Percentiles rank a stretch among this genome's conserved stretches.
phyloP scores from a whole-genome alignment of 2,113 vertebrate genomes.

The Argyrosomus japonicus region DNA sequence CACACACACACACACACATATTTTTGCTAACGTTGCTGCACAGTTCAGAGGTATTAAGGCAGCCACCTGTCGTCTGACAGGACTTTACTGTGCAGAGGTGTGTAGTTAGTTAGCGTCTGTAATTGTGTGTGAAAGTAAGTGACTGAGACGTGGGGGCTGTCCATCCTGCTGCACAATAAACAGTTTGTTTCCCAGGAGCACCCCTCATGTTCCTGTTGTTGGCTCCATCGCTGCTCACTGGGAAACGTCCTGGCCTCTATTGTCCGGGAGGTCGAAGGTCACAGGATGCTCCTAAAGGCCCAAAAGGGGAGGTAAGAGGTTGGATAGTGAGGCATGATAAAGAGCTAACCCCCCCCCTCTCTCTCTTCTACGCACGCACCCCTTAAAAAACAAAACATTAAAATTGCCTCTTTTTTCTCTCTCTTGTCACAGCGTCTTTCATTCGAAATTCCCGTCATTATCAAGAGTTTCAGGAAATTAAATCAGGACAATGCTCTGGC shows the following conservation, averaged over 20 bases:
- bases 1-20: neutral
- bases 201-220: constrained; percentile 89
- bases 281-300: constrained; percentile 87
- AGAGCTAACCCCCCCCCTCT: constrained; percentile 54
- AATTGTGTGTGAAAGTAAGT: constrained; percentile 70
- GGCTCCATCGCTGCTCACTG: constrained; percentile 84
- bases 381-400: constrained; percentile 73
- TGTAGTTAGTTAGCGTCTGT: constrained; percentile 33
- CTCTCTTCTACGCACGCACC: constrained; percentile 5
- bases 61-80: constrained; percentile 67
- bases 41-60: constrained; percentile 28
- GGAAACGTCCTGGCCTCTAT: constrained; percentile 87
- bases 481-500: constrained; percentile 69
- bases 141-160: constrained; percentile 72
- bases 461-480: constrained; percentile 74
- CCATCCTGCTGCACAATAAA: constrained; percentile 88
- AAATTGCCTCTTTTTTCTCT: constrained; percentile 72
- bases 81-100: constrained; percentile 59
- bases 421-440: constrained; percentile 57
- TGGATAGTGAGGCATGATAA: constrained; percentile 83
- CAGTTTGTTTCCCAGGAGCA: constrained; percentile 89
- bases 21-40: constrained; percentile 1
- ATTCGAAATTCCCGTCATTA: constrained; percentile 63
- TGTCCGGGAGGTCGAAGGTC: constrained; percentile 84
- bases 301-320: constrained; percentile 86